These are phyloP conservation scores for Argya squamiceps DNA, from an alignment of 2,797 vertebrate genomes.

Conservation along the genomic window DNA sequence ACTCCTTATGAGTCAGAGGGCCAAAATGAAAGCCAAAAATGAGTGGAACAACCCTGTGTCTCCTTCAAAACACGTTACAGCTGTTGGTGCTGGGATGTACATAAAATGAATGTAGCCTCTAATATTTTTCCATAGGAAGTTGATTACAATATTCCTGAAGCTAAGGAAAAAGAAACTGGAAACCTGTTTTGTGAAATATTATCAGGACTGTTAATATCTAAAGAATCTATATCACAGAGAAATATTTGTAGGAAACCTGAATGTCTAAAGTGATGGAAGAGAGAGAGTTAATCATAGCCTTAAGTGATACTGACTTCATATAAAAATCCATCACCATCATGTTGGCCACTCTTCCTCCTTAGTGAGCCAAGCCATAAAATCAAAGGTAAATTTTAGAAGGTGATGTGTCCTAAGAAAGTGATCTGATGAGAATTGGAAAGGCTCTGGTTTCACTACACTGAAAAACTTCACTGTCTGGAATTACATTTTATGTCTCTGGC, in stretches of 20 bases:
- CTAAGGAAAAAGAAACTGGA: neutral
- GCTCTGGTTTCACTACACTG: neutral
- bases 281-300: neutral
- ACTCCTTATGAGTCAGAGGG: neutral
- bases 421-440: neutral
- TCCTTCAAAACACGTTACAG: neutral
- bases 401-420: neutral
- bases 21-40: neutral
- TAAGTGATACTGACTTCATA: neutral
- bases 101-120: neutral
- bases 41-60: neutral
- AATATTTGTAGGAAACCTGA: neutral
- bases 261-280: neutral
- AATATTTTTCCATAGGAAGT: neutral
- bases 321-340: neutral
- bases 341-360: neutral
- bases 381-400: slow-evolving; percentile 3
- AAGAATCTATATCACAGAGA: neutral
- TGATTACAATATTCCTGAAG: neutral
- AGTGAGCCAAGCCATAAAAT: neutral
- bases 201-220: neutral
- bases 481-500: neutral
- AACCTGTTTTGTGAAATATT: neutral
- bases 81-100: neutral
- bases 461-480: neutral